These are phyloP conservation scores for Anoplophora glabripennis DNA, from an alignment of 1,140 invertebrate species.

Conservation along the genomic window DNA sequence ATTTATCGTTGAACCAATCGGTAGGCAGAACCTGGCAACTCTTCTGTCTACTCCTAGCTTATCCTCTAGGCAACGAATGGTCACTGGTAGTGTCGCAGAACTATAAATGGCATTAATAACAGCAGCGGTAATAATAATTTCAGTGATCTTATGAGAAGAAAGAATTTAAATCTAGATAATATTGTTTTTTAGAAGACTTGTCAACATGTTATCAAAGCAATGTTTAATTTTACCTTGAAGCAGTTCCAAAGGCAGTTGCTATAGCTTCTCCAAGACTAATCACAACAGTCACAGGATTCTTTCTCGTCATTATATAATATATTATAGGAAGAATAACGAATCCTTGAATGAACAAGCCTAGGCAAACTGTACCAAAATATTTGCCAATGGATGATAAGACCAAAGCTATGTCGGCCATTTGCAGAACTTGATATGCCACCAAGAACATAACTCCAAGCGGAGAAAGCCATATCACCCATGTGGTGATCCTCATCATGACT, in stretches of 20 bases:
- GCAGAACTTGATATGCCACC: conserved; percentile 74
- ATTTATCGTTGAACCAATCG: conserved; percentile 83
- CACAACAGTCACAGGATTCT: conserved; percentile 66
- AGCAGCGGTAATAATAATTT: too few species aligned
- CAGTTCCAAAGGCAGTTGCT: conserved; percentile 76
- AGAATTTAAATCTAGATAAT: too few species aligned
- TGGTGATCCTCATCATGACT: conserved; percentile 72
- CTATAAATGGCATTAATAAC: conserved; percentile 45
- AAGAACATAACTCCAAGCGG: conserved; percentile 83
- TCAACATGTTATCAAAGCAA: too few species aligned
- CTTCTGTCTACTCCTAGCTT: conserved; percentile 72
- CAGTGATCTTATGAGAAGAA: too few species aligned
- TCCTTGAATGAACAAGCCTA: conserved; percentile 77
- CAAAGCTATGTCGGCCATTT: conserved; percentile 71
- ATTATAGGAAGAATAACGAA: conserved; percentile 70
- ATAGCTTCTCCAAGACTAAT: conserved; percentile 71
- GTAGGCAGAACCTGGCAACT: conserved; percentile 79
- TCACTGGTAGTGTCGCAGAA: conserved; percentile 71
- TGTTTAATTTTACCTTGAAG: conserved; percentile 54
- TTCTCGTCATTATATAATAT: conserved; percentile 64
- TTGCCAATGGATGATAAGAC: conserved; percentile 73
- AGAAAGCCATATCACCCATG: conserved; percentile 74
- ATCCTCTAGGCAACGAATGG: conserved; percentile 75
- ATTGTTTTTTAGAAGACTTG: too few species aligned
- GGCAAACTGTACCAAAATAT: conserved; percentile 77